phyloP scores from a whole-genome alignment of 2,113 vertebrate species.

The Microcebus murinus region DNA sequence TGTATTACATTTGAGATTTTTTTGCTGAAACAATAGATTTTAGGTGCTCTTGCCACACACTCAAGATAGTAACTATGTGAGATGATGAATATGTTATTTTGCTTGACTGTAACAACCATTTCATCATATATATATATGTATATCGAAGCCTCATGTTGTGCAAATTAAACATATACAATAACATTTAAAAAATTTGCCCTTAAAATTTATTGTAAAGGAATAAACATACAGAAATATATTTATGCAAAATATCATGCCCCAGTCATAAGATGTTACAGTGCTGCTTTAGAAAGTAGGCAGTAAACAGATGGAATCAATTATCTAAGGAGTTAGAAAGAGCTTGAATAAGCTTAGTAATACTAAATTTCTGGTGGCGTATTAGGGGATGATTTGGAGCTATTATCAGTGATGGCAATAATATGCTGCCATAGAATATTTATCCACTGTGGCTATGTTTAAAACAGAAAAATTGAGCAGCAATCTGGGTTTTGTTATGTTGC shows the following conservation, averaged over 20 bases:
- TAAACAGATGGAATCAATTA: not conserved
- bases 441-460: not conserved
- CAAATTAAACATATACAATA: not conserved
- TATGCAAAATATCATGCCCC: not conserved
- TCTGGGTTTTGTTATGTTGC: not conserved
- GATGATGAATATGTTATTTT: not conserved
- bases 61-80: not conserved
- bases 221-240: not conserved
- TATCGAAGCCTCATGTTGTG: not conserved
- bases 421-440: not conserved
- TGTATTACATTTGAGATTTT: not conserved
- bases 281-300: not conserved
- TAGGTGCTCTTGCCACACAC: not conserved
- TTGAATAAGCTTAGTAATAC: not conserved
- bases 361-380: not conserved
- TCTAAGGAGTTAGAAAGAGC: not conserved
- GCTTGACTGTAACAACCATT: not conserved
- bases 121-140: not conserved
- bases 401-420: not conserved
- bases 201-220: not conserved
- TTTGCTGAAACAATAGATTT: not conserved
- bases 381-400: not conserved
- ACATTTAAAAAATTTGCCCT: not conserved
- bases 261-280: not conserved
- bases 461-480: not conserved